A percentile compares a stretch with the other conserved stretches of the same genome.
Evolutionary conservation across 2,113 vertebrate species (phyloP).

Genomic region (Pseudorectes ferrugineus): DNA sequence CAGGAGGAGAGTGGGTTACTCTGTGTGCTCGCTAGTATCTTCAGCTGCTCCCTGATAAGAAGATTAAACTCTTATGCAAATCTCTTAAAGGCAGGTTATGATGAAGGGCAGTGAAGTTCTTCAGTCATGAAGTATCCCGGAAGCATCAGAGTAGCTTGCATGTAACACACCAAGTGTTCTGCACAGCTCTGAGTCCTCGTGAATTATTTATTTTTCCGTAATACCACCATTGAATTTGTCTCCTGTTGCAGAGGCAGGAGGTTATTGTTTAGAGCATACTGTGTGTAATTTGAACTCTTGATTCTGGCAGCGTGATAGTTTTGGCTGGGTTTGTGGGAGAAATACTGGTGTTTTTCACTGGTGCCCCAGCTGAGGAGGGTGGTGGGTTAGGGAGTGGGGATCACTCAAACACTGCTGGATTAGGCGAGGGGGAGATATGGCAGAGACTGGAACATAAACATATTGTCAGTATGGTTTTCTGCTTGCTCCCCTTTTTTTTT

Average conservation of each 20-base stretch:
- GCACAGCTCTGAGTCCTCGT: rapidly evolving
- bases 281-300: neutral
- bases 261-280: neutral
- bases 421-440: neutral
- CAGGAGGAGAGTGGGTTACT: neutral
- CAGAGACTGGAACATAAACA: neutral
- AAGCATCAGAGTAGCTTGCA: neutral
- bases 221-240: neutral
- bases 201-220: neutral
- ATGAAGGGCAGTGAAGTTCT: neutral
- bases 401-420: neutral
- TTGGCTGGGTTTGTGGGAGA: neutral
- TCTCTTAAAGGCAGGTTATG: neutral
- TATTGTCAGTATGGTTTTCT: neutral
- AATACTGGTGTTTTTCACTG: neutral
- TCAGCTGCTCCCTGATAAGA: neutral
- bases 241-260: neutral
- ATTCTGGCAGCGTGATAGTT: neutral
- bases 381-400: neutral
- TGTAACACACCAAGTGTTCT: neutral
- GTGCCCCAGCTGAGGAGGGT: neutral
- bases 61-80: conserved; percentile 26
- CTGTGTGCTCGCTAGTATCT: neutral
- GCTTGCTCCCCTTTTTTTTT: neutral
- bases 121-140: neutral